phyloP scores from a whole-genome alignment of 2,888 invertebrate species.

The Rotaria socialis region DNA sequence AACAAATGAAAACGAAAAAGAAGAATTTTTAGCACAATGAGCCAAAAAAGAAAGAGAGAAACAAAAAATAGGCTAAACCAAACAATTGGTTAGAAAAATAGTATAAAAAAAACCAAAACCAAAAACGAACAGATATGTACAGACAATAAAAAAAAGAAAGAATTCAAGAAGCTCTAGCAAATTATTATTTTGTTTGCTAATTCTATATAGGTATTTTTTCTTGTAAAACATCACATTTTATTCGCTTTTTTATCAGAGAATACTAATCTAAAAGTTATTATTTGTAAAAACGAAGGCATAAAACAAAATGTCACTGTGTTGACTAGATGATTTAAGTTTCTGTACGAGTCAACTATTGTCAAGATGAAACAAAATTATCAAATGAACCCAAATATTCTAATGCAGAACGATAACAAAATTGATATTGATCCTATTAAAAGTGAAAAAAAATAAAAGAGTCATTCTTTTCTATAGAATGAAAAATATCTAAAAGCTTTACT shows the following conservation, averaged over 20 bases:
- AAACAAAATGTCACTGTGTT: background rate
- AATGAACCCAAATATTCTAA: slow-evolving; percentile 68
- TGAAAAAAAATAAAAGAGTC: background rate
- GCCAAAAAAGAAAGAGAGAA: background rate
- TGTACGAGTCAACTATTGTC: background rate
- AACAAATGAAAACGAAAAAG: background rate
- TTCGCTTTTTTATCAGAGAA: slow-evolving; percentile 22
- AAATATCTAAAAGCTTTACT: slow-evolving; percentile 52
- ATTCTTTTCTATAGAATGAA: background rate
- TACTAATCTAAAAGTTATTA: background rate
- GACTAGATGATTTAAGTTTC: background rate
- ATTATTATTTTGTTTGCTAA: background rate
- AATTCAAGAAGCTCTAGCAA: background rate
- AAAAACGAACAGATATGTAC: background rate
- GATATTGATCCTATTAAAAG: slow-evolving; percentile 76
- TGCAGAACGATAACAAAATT: slow-evolving; percentile 97
- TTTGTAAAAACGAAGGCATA: background rate
- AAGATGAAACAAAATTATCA: slow-evolving; percentile 12
- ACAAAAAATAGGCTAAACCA: background rate
- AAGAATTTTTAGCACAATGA: slow-evolving; percentile 17
- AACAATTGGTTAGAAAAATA: background rate
- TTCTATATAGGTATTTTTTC: background rate
- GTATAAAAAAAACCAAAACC: background rate
- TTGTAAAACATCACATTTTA: slow-evolving; percentile 7
- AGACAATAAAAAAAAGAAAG: background rate